Conservation (phyloP, 2,797 vertebrate species). For the Cynodonichthys magdalenae region DNA sequence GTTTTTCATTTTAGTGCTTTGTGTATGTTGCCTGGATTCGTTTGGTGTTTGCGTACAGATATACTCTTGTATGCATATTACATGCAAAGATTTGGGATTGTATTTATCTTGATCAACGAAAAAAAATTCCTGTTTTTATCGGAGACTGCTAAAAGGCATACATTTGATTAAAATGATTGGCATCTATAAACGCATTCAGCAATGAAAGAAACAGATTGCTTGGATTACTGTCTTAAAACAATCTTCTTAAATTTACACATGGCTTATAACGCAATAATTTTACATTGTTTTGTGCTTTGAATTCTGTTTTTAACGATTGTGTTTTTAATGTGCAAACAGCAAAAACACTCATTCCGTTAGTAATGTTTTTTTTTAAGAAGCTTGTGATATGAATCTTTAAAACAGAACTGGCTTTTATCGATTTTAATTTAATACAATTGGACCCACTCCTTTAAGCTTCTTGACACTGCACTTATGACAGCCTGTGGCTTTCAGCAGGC, state of each 20-base stretch:
- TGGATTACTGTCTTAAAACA: background rate
- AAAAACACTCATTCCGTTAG: slow-evolving; percentile 1
- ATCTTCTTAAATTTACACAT: background rate
- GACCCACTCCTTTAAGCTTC: slow-evolving; percentile 9
- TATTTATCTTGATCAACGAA: too few species aligned
- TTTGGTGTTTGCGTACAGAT: background rate
- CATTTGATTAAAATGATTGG: background rate
- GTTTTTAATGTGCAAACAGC: background rate
- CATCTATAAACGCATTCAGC: background rate
- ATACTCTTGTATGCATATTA: background rate
- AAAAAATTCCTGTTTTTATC: too few species aligned
- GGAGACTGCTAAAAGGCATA: background rate
- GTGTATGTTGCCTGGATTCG: slow-evolving; percentile 1
- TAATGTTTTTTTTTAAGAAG: background rate
- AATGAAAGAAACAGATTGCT: background rate
- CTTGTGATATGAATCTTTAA: slow-evolving; percentile 8
- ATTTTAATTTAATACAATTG: slow-evolving; percentile 24
- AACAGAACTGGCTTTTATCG: slow-evolving; percentile 27
- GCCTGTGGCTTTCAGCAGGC: slow-evolving; percentile 35
- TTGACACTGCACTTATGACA: slow-evolving; percentile 25
- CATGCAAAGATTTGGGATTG: too few species aligned
- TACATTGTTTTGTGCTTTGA: background rate
- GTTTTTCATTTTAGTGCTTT: background rate
- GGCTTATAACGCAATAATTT: background rate
- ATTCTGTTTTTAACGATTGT: background rate